Base-by-base conservation (phyloP, 2,113 vertebrate species). In the Chitala chitala region DNA sequence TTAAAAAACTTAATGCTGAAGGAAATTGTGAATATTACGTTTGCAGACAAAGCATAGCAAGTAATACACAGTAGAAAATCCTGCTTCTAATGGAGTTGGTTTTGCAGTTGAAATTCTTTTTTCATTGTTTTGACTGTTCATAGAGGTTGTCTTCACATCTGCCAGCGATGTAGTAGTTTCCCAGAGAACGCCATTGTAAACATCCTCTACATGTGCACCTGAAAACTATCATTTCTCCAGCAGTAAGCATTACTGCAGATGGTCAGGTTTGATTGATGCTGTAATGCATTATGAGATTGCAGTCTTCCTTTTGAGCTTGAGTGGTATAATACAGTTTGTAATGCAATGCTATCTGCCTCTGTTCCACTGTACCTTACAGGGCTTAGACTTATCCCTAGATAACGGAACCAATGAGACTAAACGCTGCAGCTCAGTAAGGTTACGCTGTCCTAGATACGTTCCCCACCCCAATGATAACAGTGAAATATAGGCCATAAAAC, bases 371-470 rank as follows among this genome's bases (percentile, higher is more conserved):
- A 26, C 68, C 53, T 56, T 59, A 31, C 26, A 58, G 40, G 71
- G 51, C 72, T 73, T 72, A 26, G 58, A 69, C 68, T 66, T n/a
- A 72, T 78, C 76, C 74, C 76, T 56, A 26, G 73, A 69, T 48
- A 69, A 59, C 56, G 26, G 40, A 42, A 33, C 63, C 48, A 72
- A 71, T 79, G 71, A 69, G 66, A 77, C 63, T 40, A 48, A 64
- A 72, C 59, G 54, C 50, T 69, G 64, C 38, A 76, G 38, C 69
- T 75, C 54, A 20, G 31, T 73, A 71, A 72, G 77, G 74, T 79
- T 78, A 76, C 15, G 56, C 64, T 51, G 75, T 72, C 78, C 76
- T 78, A 69, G 51, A 69, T 82, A 42, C 40, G 17, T 58, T 12
- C 58, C 40, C 36, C 59, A 15, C 44, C 22, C 64, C 44, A 22